phyloP scores from a whole-genome alignment of 2,113 vertebrate species.

The Rhinogobius similis region DNA sequence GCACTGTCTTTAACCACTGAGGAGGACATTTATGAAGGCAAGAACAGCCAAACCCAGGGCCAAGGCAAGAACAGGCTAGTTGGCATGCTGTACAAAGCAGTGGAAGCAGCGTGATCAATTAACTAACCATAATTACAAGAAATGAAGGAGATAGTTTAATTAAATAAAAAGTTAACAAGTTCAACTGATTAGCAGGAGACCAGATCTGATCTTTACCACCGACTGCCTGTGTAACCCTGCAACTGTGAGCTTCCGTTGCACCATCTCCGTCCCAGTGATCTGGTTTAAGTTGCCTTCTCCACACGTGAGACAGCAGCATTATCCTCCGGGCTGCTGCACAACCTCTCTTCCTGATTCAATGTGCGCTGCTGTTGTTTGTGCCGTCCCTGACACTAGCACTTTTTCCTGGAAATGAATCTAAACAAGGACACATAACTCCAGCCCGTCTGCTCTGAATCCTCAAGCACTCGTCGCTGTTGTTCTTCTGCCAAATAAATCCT shows the following conservation, averaged over 20 bases:
- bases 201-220: not conserved
- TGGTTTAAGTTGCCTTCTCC: not conserved
- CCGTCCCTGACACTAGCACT: constrained; percentile 22
- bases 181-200: no score
- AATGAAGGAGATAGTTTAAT: no score
- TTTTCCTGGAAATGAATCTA: constrained; percentile 24
- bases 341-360: constrained; percentile 2
- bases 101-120: no score
- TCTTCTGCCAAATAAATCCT: constrained; percentile 68
- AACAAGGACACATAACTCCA: constrained; percentile 22
- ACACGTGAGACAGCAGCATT: not conserved
- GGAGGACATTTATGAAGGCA: not conserved
- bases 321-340: not conserved
- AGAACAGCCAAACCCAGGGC: no score
- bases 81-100: no score
- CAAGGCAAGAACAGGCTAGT: no score
- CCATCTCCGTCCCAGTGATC: no score
- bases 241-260: no score
- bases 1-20: not conserved
- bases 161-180: no score
- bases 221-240: not conserved
- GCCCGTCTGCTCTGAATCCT: constrained; percentile 30
- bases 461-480: constrained; percentile 37
- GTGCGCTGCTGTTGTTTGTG: constrained; percentile 20
- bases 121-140: no score